Base-by-base conservation (phyloP, 2,888 invertebrate species). In the Drosophila rellima region DNA sequence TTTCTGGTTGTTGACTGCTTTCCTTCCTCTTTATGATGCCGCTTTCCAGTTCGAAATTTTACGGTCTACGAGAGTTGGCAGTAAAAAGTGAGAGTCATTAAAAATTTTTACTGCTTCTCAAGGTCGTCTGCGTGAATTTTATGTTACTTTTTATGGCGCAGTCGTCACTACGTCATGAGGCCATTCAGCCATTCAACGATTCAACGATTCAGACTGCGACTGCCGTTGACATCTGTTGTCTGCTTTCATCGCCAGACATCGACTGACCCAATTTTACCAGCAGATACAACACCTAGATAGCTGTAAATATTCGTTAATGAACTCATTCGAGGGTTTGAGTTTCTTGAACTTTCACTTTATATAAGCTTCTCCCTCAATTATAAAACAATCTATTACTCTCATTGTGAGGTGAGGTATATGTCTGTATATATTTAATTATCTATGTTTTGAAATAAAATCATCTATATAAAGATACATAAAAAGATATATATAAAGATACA, bases 71-170 rank as follows among this genome's bases (percentile, higher is more conserved):
- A 87, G 71, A 82, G 77, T 69, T 89, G 82, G 82, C 76, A 75
- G 83, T 89, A 91, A 90, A 91, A 92, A 91, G 91, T 91, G 89
- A 92, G 88, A 92, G 90, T 90, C 90, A 91, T 92, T 92, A 92
- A 91, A 89, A 90, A 87, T 88, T 89, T 91, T 92, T 92, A 92
- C 90, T 81, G 85, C 90, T 84, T 72, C 76, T 89, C 92, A 92
- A 92, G 92, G 92, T 91, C 92, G 92, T 89, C 89, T 88, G 81
- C 59, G 63, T 79, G 82, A 83, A 81, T 90, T 91, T 91, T 90
- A 90, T 90, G 82, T 77, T 78, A 71, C 70, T 77, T 86, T 75
- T 86, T 78, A 78, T 80, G 73, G 65, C 69, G 51, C 37, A 62
- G 72, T 72, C 73, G 72, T 72, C 80, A 61, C 40, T 60, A 65